Evolutionary conservation across 1,140 invertebrate genomes (phyloP).

Genomic region (Zaprionus camerounensis): DNA sequence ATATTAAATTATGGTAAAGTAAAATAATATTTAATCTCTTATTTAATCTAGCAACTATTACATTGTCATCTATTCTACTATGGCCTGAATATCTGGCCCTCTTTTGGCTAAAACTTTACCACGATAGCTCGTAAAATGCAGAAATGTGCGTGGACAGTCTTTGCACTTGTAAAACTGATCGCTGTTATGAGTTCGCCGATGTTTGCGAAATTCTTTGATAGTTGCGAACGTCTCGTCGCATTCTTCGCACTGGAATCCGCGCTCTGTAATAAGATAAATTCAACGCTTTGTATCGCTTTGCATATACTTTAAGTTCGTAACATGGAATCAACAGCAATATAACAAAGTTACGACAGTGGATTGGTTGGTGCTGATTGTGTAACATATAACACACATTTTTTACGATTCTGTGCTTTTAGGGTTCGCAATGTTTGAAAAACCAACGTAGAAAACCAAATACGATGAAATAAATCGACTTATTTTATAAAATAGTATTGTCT

Average conservation of each 20-base stretch:
- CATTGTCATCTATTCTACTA: not conserved
- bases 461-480: too few species aligned
- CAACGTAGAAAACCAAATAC: not conserved
- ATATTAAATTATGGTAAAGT: not conserved
- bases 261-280: conserved; percentile 72
- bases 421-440: not conserved
- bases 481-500: not conserved
- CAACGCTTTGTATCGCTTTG: conserved; percentile 44
- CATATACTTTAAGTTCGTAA: conserved; percentile 13
- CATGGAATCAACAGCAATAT: conserved; percentile 35
- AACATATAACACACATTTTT: conserved; percentile 7
- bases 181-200: conserved; percentile 86
- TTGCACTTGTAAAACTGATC: conserved; percentile 87
- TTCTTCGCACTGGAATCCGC: conserved; percentile 85
- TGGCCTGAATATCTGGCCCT: not conserved
- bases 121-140: conserved; percentile 85
- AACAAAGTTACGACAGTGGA: conserved; percentile 22
- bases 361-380: not conserved
- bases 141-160: conserved; percentile 86
- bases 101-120: conserved; percentile 55
- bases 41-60: conserved; percentile 5
- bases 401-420: not conserved
- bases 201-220: conserved; percentile 85
- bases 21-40: conserved; percentile 2
- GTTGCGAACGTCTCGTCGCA: conserved; percentile 86